phyloP scores from a whole-genome alignment of 1,140 invertebrate species.

The Cydia amplana region DNA sequence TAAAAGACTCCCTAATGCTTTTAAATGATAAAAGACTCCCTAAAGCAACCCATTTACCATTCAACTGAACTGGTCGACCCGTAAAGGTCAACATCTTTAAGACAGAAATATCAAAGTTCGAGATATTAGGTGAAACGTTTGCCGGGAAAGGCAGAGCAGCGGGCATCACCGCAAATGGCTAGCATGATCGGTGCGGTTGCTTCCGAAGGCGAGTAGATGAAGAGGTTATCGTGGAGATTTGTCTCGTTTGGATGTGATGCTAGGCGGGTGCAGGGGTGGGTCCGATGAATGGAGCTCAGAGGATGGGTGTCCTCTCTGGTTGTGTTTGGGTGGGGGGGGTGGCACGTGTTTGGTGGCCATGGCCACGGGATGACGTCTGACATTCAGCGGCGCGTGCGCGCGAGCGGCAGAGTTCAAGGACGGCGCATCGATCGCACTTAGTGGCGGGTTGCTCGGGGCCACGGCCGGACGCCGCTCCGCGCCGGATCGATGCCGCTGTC shows the following conservation, averaged over 20 bases:
- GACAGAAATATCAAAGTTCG: constrained; percentile 66
- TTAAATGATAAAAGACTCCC: neutral
- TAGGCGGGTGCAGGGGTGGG: constrained; percentile 35
- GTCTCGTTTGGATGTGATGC: neutral
- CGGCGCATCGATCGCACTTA: constrained; percentile 63
- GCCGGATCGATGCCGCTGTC: constrained; percentile 25
- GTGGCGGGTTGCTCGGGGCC: constrained; percentile 49
- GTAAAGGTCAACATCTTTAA: constrained; percentile 67
- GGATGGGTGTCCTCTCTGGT: constrained; percentile 34
- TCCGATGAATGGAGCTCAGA: constrained; percentile 56
- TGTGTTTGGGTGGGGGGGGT: constrained; percentile 38
- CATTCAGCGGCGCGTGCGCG: constrained; percentile 62
- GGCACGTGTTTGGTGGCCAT: constrained; percentile 64
- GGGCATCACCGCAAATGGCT: constrained; percentile 38
- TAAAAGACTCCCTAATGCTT: constrained; percentile 42
- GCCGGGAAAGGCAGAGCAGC: constrained; percentile 30
- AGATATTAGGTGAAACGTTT: constrained; percentile 42
- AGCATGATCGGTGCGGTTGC: constrained; percentile 3
- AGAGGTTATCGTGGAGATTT: neutral
- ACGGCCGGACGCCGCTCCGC: constrained; percentile 55
- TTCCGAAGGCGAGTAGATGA: neutral
- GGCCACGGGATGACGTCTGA: constrained; percentile 68
- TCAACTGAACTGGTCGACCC: constrained; percentile 56
- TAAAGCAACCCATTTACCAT: constrained; percentile 34
- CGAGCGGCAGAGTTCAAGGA: constrained; percentile 63